Conservation (phyloP, 2,797 vertebrate species). For the Spea hammondii region DNA sequence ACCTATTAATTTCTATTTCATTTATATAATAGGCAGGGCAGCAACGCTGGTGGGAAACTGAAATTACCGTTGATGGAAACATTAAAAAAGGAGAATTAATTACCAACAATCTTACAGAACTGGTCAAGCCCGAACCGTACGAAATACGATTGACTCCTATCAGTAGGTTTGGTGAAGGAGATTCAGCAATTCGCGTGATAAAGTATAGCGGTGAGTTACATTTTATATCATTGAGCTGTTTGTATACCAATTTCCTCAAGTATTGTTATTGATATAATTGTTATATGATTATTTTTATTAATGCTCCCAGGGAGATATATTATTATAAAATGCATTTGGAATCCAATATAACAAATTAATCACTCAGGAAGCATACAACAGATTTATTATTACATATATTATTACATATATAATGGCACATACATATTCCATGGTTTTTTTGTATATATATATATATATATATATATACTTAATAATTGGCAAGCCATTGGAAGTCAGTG, state of each 20-base stretch:
- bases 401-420: too few relatives aligned
- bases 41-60: constrained; percentile 97
- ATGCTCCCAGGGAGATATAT: too few relatives aligned
- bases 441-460: background rate
- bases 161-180: constrained; percentile 92
- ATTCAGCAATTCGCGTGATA: constrained; percentile 89
- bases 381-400: too few relatives aligned
- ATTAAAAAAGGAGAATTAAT: constrained; percentile 93
- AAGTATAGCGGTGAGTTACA: constrained; percentile 88
- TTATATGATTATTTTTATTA: too few relatives aligned
- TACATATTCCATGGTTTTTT: too few relatives aligned
- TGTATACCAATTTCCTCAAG: too few relatives aligned
- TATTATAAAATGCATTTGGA: too few relatives aligned
- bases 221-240: background rate
- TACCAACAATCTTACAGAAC: constrained; percentile 93
- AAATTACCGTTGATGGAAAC: constrained; percentile 87
- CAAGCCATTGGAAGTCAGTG: background rate
- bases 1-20: background rate
- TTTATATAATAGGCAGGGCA: constrained; percentile 78
- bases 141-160: constrained; percentile 94
- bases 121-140: constrained; percentile 92
- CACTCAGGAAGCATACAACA: too few relatives aligned
- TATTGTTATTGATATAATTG: too few relatives aligned
- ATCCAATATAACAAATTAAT: too few relatives aligned
- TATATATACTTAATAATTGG: constrained; percentile 1